These are phyloP conservation scores for Thymelicus sylvestris DNA, from an alignment of 2,888 invertebrate species.

Conservation along the genomic window DNA sequence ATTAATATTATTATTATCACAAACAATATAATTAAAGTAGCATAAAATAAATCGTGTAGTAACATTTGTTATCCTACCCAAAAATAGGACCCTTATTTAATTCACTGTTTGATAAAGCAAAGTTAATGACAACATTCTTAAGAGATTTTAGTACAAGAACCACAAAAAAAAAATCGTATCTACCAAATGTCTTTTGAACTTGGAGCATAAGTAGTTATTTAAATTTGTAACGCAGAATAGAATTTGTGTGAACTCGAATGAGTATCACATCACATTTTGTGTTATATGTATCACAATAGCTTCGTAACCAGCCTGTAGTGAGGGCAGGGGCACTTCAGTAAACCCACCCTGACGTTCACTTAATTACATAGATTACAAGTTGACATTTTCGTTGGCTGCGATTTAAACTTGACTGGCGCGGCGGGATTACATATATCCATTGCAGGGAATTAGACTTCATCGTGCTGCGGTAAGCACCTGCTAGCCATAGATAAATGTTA, in stretches of 20 bases:
- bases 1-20: too few species aligned
- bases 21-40: too few species aligned
- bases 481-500: constrained; percentile 20
- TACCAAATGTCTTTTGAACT: too few species aligned
- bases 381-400: constrained; percentile 77
- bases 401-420: constrained; percentile 76
- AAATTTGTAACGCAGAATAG: not conserved
- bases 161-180: too few species aligned
- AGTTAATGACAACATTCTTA: too few species aligned
- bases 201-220: too few species aligned
- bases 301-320: constrained; percentile 39
- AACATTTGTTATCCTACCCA: too few species aligned
- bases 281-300: constrained; percentile 36
- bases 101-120: too few species aligned
- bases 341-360: constrained; percentile 77
- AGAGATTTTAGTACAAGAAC: too few species aligned
- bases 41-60: too few species aligned
- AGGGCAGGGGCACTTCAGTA: constrained; percentile 43
- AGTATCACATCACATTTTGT: not conserved
- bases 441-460: constrained; percentile 45
- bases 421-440: constrained; percentile 71
- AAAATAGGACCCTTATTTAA: too few species aligned
- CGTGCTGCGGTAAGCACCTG: constrained; percentile 26
- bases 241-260: not conserved
- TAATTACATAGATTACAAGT: constrained; percentile 83